These are phyloP conservation scores for Crotalus helleri DNA, from an alignment of 2,113 vertebrate species.

Conservation along the genomic window DNA sequence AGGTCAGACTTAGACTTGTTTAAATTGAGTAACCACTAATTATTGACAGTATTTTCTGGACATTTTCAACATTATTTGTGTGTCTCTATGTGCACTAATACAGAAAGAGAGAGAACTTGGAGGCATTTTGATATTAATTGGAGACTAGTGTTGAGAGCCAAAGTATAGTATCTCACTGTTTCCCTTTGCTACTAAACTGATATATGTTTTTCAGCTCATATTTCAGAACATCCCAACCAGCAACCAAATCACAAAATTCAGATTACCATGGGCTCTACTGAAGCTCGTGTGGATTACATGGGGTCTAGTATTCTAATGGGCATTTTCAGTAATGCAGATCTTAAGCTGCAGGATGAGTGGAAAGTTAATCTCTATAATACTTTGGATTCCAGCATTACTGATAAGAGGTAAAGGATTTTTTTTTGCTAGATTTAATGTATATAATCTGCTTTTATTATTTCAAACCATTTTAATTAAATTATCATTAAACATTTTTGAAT, in stretches of 20 bases:
- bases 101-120: not conserved
- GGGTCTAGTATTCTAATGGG: constrained; percentile 99
- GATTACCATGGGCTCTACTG: constrained; percentile 98
- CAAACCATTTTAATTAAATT: not conserved
- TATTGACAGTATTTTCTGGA: not conserved
- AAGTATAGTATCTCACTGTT: not conserved
- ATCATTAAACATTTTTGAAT: not conserved
- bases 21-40: not conserved
- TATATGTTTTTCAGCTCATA: constrained; percentile 79
- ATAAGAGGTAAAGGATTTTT: constrained; percentile 83
- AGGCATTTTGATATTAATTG: not conserved
- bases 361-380: constrained; percentile 90
- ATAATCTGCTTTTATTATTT: not conserved
- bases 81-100: not conserved
- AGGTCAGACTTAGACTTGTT: not conserved
- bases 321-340: constrained; percentile 96
- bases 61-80: not conserved
- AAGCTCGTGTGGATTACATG: constrained; percentile 98
- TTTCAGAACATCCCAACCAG: constrained; percentile 97
- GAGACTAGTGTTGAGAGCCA: not conserved
- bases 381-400: constrained; percentile 84
- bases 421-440: not conserved
- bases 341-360: constrained; percentile 97
- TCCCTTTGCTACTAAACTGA: constrained; percentile 15
- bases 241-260: constrained; percentile 98